Base-by-base conservation (phyloP, 2,888 invertebrate species). In the Euzophera pinguis region DNA sequence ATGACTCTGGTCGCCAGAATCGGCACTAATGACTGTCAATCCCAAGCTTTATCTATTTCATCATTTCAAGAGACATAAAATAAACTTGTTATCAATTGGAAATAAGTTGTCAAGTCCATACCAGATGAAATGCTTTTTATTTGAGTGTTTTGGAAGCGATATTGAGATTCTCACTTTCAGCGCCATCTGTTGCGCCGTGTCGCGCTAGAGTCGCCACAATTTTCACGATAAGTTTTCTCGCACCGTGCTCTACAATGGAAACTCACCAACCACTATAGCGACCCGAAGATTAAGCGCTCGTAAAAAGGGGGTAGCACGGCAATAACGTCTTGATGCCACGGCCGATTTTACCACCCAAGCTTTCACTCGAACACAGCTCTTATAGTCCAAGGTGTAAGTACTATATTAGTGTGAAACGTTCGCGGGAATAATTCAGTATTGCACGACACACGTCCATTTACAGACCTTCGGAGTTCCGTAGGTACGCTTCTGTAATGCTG, bases 241-340 rank as follows among this genome's bases (percentile, higher is more conserved):
- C 65, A 42, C 13, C 67, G 67, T 57, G 10, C 7, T 2, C 3
- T 39, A 29, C 47, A 67, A 61, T 64, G 84, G 61, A 72, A 67
- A 71, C 75, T 42, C 47, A 45, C 57, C 45, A 12, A 49, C 54
- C 62, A 59, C 63, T 62, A 63, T 61, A 63, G 51, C 75, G 74
- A 78, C 78, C 76, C 74, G 73, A 69, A 85, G 86, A 86, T 87
- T 86, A 87, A 85, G 83, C 83, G 81, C 81, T 85, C 85, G 83
- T 87, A 84, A 87, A 85, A 84, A 71, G 76, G 71, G 83, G 78
- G 80, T 77, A 78, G 78, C 75, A 68, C 69, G 73, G 79, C 78
- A 78, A 79, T 86, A 84, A 85, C 81, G 81, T 86, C 85, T 86
- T 84, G 82, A 86, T 85, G 79, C 77, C 68, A 62, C 59, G 66